Conservation (phyloP, 2,113 vertebrate species). For the Catharus bicknelli region DNA sequence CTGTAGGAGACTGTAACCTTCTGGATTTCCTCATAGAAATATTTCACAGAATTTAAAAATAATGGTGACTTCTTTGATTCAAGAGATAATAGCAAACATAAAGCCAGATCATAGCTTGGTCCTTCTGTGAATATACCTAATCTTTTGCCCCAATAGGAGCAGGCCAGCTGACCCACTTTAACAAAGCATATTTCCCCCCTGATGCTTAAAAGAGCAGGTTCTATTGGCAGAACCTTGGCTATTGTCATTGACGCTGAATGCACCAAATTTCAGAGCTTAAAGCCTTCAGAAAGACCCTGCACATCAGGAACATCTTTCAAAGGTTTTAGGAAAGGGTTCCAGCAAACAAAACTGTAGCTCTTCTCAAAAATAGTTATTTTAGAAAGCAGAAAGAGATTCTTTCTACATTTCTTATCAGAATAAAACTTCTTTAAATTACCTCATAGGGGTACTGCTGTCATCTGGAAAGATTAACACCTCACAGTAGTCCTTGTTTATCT, state of each 20-base stretch:
- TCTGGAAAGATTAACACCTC: slow-evolving; percentile 20
- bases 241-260: background rate
- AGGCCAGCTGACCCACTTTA: background rate
- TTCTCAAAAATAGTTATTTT: background rate
- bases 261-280: background rate
- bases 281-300: background rate
- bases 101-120: background rate
- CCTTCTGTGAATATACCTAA: background rate
- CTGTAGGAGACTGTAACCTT: background rate
- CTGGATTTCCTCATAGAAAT: background rate
- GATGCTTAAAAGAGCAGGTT: background rate
- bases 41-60: background rate
- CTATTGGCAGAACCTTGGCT: background rate
- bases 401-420: background rate
- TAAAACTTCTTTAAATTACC: background rate
- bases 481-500: slow-evolving; percentile 39
- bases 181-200: background rate
- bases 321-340: background rate
- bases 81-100: background rate
- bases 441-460: background rate
- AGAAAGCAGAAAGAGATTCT: background rate
- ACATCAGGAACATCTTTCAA: background rate
- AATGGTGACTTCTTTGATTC: background rate
- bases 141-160: background rate
- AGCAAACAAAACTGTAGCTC: background rate